A percentile compares a stretch with the other conserved stretches of the same genome.
Conservation (phyloP, 2,797 vertebrate species). For the Hydrocynus forskahlii region DNA sequence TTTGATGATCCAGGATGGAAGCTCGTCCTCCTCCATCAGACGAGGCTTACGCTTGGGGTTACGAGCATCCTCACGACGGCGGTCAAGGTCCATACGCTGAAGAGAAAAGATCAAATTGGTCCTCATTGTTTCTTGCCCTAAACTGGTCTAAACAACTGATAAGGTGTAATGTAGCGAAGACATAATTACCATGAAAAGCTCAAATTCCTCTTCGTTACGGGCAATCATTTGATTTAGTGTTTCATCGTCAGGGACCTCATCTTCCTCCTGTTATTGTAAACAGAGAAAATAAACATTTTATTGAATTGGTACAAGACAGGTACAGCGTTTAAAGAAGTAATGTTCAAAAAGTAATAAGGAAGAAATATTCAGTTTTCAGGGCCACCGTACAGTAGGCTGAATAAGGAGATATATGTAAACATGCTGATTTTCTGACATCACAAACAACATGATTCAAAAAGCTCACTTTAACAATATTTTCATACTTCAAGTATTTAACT, state of each 20-base stretch:
- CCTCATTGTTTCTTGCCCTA: neutral
- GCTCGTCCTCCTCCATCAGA: slow-evolving; percentile 95
- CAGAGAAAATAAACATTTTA: neutral
- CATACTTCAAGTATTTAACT: no score
- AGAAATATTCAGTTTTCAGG: no score
- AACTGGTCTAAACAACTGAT: neutral
- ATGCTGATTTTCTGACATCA: no score
- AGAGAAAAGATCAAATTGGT: neutral
- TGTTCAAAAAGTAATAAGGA: neutral
- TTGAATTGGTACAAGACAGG: neutral
- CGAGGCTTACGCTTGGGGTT: slow-evolving; percentile 96
- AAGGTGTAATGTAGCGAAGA: neutral
- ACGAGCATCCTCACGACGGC: slow-evolving; percentile 92
- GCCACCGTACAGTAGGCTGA: no score
- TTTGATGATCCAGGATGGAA: slow-evolving; percentile 97
- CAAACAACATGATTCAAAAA: no score
- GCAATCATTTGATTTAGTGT: slow-evolving; percentile 99
- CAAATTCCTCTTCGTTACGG: slow-evolving; percentile 94
- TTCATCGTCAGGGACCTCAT: slow-evolving; percentile 97
- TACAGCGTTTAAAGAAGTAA: no score
- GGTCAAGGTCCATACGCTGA: slow-evolving; percentile 96
- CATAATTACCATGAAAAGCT: slow-evolving; percentile 93
- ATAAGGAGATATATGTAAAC: no score
- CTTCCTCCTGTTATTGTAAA: slow-evolving; percentile 86
- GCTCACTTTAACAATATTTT: no score